Percentiles rank a stretch among this genome's conserved stretches.
phyloP scores from a whole-genome alignment of 2,888 invertebrate genomes.

The Drosophila mayaguana region DNA sequence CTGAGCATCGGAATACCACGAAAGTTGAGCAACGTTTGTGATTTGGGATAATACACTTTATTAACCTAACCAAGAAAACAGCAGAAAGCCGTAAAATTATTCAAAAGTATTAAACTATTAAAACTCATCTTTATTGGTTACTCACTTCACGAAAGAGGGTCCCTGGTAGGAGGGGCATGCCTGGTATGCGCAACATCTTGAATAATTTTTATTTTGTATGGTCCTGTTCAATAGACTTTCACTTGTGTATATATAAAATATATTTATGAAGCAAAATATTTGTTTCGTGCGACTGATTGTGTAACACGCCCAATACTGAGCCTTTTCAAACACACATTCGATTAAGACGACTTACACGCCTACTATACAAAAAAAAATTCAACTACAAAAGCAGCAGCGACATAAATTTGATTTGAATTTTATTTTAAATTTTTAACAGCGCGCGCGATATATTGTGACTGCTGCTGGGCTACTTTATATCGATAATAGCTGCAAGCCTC shows the following conservation, averaged over 20 bases:
- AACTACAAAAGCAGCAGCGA: not conserved
- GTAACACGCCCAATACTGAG: conserved; percentile 39
- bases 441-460: not conserved
- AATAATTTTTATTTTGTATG: conserved; percentile 31
- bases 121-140: conserved; percentile 30
- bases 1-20: conserved; percentile 88
- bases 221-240: conserved; percentile 13
- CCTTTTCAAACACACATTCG: not conserved
- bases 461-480: not conserved
- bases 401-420: not conserved
- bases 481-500: not conserved
- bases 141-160: conserved; percentile 89
- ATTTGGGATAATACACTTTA: conserved; percentile 85
- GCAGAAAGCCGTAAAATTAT: not conserved
- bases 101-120: too few relatives aligned
- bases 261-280: conserved; percentile 10
- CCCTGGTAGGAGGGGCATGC: conserved; percentile 91
- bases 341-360: conserved; percentile 10
- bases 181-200: conserved; percentile 87
- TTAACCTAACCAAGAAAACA: conserved; percentile 34
- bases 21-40: conserved; percentile 87
- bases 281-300: conserved; percentile 39
- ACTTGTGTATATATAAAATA: conserved; percentile 23
- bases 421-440: conserved; percentile 8
- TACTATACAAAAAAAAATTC: conserved; percentile 12